Conservation (phyloP, 2,888 invertebrate genomes). For the Cotesia congregata region DNA sequence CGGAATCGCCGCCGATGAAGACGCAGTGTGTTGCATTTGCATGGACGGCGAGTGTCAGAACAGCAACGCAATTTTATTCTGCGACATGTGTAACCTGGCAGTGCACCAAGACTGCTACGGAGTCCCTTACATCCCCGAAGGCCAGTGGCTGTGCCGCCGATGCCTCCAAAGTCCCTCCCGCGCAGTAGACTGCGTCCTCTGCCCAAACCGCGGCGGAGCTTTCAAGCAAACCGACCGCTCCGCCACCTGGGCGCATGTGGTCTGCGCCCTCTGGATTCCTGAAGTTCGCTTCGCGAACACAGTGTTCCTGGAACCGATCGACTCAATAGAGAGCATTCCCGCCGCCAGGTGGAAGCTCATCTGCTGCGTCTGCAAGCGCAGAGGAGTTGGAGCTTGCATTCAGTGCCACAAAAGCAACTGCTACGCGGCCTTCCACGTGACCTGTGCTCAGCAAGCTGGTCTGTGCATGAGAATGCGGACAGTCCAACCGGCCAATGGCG, state of each 20-base stretch:
- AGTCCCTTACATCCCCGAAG: slow-evolving; percentile 96
- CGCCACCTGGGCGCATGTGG: slow-evolving; percentile 97
- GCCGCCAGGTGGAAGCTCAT: slow-evolving; percentile 95
- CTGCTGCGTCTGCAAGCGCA: slow-evolving; percentile 96
- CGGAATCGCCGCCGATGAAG: slow-evolving; percentile 91
- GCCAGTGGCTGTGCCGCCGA: slow-evolving; percentile 96
- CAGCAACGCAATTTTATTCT: slow-evolving; percentile 98
- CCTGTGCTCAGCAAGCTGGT: slow-evolving; percentile 97
- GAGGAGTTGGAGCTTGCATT: slow-evolving; percentile 95
- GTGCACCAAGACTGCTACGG: slow-evolving; percentile 99
- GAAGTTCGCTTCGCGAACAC: slow-evolving; percentile 99
- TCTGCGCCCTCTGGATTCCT: slow-evolving; percentile 99
- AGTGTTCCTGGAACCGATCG: slow-evolving; percentile 97
- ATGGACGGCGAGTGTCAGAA: slow-evolving; percentile 99
- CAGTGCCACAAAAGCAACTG: slow-evolving; percentile 98
- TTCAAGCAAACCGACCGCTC: slow-evolving; percentile 96
- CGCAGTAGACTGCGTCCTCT: slow-evolving; percentile 96
- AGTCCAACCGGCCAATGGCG: slow-evolving; percentile 78
- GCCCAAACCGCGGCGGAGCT: slow-evolving; percentile 98
- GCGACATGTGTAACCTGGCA: slow-evolving; percentile 99
- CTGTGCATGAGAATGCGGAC: slow-evolving; percentile 98
- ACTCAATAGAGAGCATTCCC: slow-evolving; percentile 96
- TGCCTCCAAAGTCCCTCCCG: slow-evolving; percentile 97
- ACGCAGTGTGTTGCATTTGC: slow-evolving; percentile 98
- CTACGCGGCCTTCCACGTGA: slow-evolving; percentile 98